Evolutionary conservation across 2,113 vertebrate species (phyloP), one percentile per base, ranked within the genome.

Genomic region (Corythornis cristatus): DNA sequence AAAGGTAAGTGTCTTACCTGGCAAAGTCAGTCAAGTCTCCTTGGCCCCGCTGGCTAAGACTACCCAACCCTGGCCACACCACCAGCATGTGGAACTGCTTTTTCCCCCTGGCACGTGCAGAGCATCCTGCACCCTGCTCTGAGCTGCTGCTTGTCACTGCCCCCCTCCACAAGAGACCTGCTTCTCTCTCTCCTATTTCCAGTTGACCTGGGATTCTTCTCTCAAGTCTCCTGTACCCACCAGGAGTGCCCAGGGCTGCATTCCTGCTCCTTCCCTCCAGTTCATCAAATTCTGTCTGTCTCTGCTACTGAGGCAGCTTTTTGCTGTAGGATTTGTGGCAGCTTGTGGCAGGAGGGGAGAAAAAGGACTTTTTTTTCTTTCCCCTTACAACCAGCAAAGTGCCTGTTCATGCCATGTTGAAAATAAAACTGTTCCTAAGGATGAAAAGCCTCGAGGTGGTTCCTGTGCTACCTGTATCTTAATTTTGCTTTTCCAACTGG

Each of bases 401-500:
- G 15, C 35, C 50, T 64, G 33, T 76, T 56, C 54, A 9, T 56
- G 74, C 15, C 74, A 66, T 10, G n/a, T 50, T 76, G 51, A 73
- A 91, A 46, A 91, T 83, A 56, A 61, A 90, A 78, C n/a, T 48
- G 0, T 64, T 87, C 83, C 64, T 80, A 70, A 68, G 76, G 75
- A 83, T 29, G 8, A 80, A 83, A 96, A 93, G 37, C 64, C 72
- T 87, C 51, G 67, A 71, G 75, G 74, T 94, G 64, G 11, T 83
- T 89, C 67, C 82, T 56, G 8, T 66, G 37, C 81, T 73, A 74
- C 15, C 56, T 62, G 43, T 40, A 25, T 85, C 86, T 91, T 83
- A 95, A 86, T 84, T 85, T 66, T 84, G 74, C 80, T 95, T 67
- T 91, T 83, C 78, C 66, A 42, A 9, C 31, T 66, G 15, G 81